phyloP scores from a whole-genome alignment of 2,888 invertebrate species.

The Cheilosia vernalis region DNA sequence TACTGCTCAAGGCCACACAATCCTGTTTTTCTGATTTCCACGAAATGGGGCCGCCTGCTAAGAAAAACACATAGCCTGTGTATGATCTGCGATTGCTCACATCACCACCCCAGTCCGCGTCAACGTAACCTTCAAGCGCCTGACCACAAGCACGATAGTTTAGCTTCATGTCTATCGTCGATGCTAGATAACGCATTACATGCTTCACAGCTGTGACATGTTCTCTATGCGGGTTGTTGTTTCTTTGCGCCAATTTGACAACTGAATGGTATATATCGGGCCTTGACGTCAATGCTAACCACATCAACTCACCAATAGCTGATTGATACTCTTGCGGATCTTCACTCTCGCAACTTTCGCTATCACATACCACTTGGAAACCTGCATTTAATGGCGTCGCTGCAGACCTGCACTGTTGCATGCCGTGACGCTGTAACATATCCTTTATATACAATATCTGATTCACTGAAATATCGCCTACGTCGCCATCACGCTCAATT shows the following conservation, averaged over 20 bases:
- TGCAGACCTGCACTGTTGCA: slow-evolving; percentile 34
- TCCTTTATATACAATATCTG: slow-evolving; percentile 34
- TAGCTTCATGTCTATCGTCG: too few relatives aligned
- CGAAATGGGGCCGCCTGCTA: too few relatives aligned
- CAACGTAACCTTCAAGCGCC: too few relatives aligned
- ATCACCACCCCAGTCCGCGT: too few relatives aligned
- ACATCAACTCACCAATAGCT: slow-evolving; percentile 26
- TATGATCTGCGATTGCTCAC: too few relatives aligned
- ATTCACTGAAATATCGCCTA: slow-evolving; percentile 29
- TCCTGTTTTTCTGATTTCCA: too few relatives aligned
- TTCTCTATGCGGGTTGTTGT: slow-evolving; percentile 43
- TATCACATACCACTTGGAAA: slow-evolving; percentile 12
- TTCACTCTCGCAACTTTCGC: slow-evolving; percentile 6
- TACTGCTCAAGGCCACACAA: too few relatives aligned
- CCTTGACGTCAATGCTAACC: slow-evolving; percentile 26
- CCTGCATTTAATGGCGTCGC: slow-evolving; percentile 38
- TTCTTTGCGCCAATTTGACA: slow-evolving; percentile 45
- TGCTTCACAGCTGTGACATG: slow-evolving; percentile 38
- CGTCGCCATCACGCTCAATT: slow-evolving; percentile 23
- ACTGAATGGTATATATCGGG: slow-evolving; percentile 51
- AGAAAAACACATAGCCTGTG: too few relatives aligned
- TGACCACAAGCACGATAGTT: too few relatives aligned
- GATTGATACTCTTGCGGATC: slow-evolving; percentile 14
- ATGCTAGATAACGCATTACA: slow-evolving; percentile 8
- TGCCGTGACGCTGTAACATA: slow-evolving; percentile 22